These are phyloP conservation scores for Taurulus bubalis DNA, from an alignment of 2,113 vertebrate genomes.

Conservation along the genomic window DNA sequence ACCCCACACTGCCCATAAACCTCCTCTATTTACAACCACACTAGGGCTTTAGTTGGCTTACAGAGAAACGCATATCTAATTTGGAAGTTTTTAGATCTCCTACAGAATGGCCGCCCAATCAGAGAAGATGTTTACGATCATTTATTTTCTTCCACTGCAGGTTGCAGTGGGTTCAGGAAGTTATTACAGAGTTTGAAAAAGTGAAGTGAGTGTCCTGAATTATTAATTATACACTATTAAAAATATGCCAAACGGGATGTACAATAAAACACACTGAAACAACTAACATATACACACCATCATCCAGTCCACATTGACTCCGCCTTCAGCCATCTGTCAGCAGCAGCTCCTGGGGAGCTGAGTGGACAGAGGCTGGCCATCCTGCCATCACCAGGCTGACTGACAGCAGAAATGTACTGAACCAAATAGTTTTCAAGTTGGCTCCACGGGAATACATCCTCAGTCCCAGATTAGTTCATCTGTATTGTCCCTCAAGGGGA, in stretches of 20 bases:
- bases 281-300: background rate
- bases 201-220: background rate
- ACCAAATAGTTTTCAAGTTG: background rate
- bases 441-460: background rate
- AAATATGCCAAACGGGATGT: too few relatives aligned
- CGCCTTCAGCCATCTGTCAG: background rate
- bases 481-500: background rate
- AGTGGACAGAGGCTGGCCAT: background rate
- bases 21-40: conserved; percentile 88
- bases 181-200: conserved; percentile 8
- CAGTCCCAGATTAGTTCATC: background rate
- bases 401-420: too few relatives aligned
- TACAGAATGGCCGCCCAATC: conserved; percentile 81
- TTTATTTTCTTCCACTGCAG: conserved; percentile 4
- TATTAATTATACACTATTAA: background rate
- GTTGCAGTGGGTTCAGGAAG: conserved; percentile 27
- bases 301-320: background rate
- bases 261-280: background rate
- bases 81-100: conserved; percentile 88
- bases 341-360: background rate
- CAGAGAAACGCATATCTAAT: conserved; percentile 91
- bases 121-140: conserved; percentile 13
- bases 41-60: conserved; percentile 89
- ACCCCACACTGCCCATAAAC: conserved; percentile 84
- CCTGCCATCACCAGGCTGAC: too few relatives aligned